Evolutionary conservation across 30 jellyfish, hydroid and myxozoan genomes (phyloP), one percentile per base, ranked within the genome.

Genomic region (Haliclystus octoradiatus): DNA sequence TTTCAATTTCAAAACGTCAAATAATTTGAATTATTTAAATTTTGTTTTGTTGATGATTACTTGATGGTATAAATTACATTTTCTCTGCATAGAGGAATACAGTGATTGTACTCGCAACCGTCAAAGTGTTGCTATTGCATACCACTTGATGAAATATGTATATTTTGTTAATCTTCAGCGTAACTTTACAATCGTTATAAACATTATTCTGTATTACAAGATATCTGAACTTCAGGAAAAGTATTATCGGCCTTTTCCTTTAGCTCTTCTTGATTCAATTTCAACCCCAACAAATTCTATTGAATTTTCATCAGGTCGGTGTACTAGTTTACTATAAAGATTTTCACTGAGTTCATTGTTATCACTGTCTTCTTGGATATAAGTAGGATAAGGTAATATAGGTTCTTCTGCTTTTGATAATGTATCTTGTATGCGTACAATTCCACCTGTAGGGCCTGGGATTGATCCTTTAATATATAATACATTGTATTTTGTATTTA

Each of bases 401-500:
- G 69, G 72, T 9, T 77, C 66, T 28, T 64, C 76, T 12, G 62
- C 33, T 49, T 60, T 34, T 29, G 68, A 19, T 33, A 31, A 19
- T 12, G 86, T 62, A 76, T 89, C 98, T 60, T 71, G 83, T 14
- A 89, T 74, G 52, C 76, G 76, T 5, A 91, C 78, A 34, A 68
- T 72, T 31, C 86, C 95, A 24, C 95, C 95, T 12, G 35, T 57
- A n/a, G 62, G 82, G 15, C 99, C 99, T 31, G 93, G 95, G 28
- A 92, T 62, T 22, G 72, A 84, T 1, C 99, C 99, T 34, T 78
- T 80, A 3, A 92, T 76, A 73, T 75, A 92, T n/a, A 92, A 60
- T 5, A 92, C 82, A 65, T 92, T 80, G 71, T 73, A 75, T 33
- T 69, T 76, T 13, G 96, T 92, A 75, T 92, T 92, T 73, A 92